Evolutionary conservation across 2,888 invertebrate genomes (phyloP), one percentile per base, ranked within the genome.

Genomic region (Diaprepes abbreviatus): DNA sequence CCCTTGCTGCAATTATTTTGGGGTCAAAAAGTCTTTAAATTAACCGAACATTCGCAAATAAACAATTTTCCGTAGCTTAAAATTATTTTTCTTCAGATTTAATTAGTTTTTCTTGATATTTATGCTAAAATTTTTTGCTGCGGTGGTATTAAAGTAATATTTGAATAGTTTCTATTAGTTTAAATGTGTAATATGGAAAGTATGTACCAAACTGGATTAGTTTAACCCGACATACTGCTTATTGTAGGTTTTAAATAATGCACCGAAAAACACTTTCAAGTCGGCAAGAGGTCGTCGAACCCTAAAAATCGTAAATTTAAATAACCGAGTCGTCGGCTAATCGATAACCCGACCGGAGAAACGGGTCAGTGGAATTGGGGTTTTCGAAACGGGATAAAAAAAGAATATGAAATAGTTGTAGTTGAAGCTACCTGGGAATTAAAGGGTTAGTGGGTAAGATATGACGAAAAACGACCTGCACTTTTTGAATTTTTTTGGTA

Each of bases 331-430:
- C 62, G 60, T 67, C 62, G 54, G 40, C 28, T 12, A 36, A 63
- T 68, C 68, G 68, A 68, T 68, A 68, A 68, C 45, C 63, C 57
- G 63, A 24, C 63, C 33, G 52, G 68, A 68, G 68, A 68, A 68
- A 68, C 63, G 63, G 68, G 68, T 68, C 63, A 68, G 57, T 68
- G 58, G 68, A 60, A 54, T 62, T 38, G 45, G 57, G 65, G 57
- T 36, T 65, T 54, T 36, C 40, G 17, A 64, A 64, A 38, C 36
- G 36, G 62, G 52, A 63, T 63, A 28, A 40, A 28, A 58, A 3
- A 40, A 10, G 12, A 35, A 50, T 28, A 28, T 1, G 16, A 28
- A 17, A 31, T 17, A 43, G 14, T 43, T 24, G 24, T 38, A 21
- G 38, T 5, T 17, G 19, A 31, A 21, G 43, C 24, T 58, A 17